Conservation (phyloP, 1,140 invertebrate species). For the Hypsibius dujardini region DNA sequence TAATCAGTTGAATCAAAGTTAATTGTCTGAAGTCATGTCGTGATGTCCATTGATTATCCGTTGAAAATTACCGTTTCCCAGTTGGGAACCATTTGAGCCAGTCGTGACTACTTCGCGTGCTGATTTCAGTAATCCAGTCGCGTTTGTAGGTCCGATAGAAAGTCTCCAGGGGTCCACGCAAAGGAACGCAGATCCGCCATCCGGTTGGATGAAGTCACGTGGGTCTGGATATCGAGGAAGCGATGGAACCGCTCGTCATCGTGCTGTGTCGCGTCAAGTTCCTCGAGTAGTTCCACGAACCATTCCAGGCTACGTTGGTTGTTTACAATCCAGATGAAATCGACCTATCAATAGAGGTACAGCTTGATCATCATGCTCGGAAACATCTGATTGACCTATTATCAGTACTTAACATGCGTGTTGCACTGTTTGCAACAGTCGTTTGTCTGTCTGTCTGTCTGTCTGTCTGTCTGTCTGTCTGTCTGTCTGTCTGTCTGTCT, state of each 20-base stretch:
- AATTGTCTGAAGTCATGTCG: slow-evolving; percentile 10
- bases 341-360: slow-evolving; percentile 45
- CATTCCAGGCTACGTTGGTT: slow-evolving; percentile 90
- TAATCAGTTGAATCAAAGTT: slow-evolving; percentile 7
- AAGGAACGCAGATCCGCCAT: slow-evolving; percentile 4
- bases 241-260: slow-evolving; percentile 37
- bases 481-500: too few relatives aligned
- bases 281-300: slow-evolving; percentile 79
- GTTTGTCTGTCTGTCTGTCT: too few relatives aligned
- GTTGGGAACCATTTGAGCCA: slow-evolving; percentile 85
- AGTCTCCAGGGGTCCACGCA: slow-evolving; percentile 43
- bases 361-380: too few relatives aligned
- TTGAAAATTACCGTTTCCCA: slow-evolving; percentile 53
- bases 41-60: not conserved
- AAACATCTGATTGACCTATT: too few relatives aligned
- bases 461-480: too few relatives aligned
- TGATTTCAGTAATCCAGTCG: slow-evolving; percentile 76
- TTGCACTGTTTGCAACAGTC: too few relatives aligned
- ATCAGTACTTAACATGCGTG: too few relatives aligned
- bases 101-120: slow-evolving; percentile 76
- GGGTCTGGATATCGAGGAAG: slow-evolving; percentile 93
- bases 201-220: slow-evolving; percentile 47
- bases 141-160: slow-evolving; percentile 47
- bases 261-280: slow-evolving; percentile 81
- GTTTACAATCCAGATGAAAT: slow-evolving; percentile 97